Base-by-base conservation (phyloP, 1,140 invertebrate genomes). In the Orius laevigatus region DNA sequence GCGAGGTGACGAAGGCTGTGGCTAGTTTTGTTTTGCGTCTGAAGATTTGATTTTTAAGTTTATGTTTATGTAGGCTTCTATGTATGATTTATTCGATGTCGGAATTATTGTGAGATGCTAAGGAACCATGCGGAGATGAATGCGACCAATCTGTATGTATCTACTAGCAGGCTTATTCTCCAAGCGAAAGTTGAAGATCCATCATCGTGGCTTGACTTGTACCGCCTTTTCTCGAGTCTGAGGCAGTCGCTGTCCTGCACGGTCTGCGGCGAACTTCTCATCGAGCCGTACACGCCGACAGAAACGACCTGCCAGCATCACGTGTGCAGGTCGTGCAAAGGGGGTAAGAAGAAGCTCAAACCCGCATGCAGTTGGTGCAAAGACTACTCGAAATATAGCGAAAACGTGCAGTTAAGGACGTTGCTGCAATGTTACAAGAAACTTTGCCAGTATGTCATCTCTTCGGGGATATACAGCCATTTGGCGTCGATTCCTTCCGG, bases 401-500 rank as follows among this genome's bases (percentile, higher is more conserved):
- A 90, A 63, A 90, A 91, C 66, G 77, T 78, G 50, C 76, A 82
- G 52, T 66, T 92, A 57, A 69, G 81, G 46, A 79, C 85, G 58
- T 65, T 90, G 15, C 61, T 92, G 44, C 79, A 86, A 57, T 88
- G 86, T 66, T 93, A 89, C 60, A 86, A 86, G 64, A 84, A 85
- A 55, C 67, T 92, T 9, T 92, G 87, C 69, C 72, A 80, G 59
- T 87, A 84, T 64, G 67, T 92, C 48, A 75, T 48, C 18, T 75
- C 72, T 48, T 81, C 81, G 3, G 68, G 71, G 14, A 70, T 84
- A 40, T 86, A 78, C 59, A 69, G 70, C 54, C 70, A 68, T 46
- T 65, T 79, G 55, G 62, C 71, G 56, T 60, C 60, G 46, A 60
- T 62, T 10, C 59, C 64, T 8, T 58, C 65, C 14, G 69, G 72